Evolutionary conservation across 2,797 vertebrate species (phyloP), one percentile per base, ranked within the genome.

Genomic region (Takifugu ocellatus): DNA sequence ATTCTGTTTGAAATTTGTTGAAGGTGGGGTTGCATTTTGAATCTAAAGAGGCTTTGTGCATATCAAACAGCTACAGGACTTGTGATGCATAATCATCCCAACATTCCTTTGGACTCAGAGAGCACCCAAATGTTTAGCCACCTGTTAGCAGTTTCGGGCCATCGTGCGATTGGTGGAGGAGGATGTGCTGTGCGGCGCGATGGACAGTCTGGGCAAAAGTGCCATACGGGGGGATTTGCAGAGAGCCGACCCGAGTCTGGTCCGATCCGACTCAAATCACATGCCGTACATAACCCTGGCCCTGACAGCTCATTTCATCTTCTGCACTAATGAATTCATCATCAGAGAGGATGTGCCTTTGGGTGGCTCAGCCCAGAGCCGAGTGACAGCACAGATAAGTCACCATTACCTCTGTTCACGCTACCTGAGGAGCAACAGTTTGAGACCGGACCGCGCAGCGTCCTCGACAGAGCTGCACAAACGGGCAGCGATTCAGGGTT

Each of bases 241-340:
- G 62, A 59, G 9, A 80, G 69, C 48, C 54, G 24, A 76, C 57
- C 63, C 1, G 3, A 72, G 59, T 52, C 75, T 64, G 75, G 85
- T 78, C 75, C 66, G 46, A 77, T 62, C 16, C 64, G 17, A 67
- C 74, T 86, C 83, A 85, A 83, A 87, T 87, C 81, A 85, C 67
- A 72, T 67, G 62, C 70, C 72, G 70, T 83, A 77, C 77, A 78
- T 81, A 84, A 84, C 78, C 77, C 66, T 55, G 67, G 53, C 47
- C 63, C 71, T 79, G 82, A 86, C 81, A 90, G 81, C 81, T 85
- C 72, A 84, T 87, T 86, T 84, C 80, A 87, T 88, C 82, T 79
- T 74, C 77, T 59, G 64, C 69, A 50, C 72, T 84, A 85, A 89
- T 83, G 75, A 86, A 87, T 89, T 77, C 79, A 84, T 89, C 83